A percentile compares a stretch with the other conserved stretches of the same genome.
phyloP scores from a whole-genome alignment of 2,888 invertebrate species.

The Aspidiotus destructor region DNA sequence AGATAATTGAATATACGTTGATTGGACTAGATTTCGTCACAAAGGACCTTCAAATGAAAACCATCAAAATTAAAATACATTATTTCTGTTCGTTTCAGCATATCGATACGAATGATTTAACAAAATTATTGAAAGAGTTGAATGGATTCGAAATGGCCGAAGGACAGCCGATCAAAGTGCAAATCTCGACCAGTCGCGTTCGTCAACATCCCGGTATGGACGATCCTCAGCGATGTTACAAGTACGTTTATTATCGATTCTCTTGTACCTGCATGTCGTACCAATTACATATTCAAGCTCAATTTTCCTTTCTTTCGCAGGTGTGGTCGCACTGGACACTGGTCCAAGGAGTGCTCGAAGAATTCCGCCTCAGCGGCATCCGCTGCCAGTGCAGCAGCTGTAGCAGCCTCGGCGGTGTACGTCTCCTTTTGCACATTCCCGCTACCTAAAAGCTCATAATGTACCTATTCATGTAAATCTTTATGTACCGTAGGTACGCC shows the following conservation, averaged over 20 bases:
- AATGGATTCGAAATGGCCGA: constrained; percentile 78
- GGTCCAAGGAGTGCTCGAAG: constrained; percentile 92
- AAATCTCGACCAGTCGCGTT: constrained; percentile 85
- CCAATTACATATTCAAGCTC: not conserved
- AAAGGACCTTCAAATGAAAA: too few relatives aligned
- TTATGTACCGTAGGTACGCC: constrained; percentile 10
- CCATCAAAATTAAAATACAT: not conserved
- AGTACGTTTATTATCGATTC: constrained; percentile 36
- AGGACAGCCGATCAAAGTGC: constrained; percentile 83
- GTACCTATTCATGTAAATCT: not conserved
- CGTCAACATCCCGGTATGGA: constrained; percentile 94
- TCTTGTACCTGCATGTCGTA: constrained; percentile 10
- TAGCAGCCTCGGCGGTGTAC: constrained; percentile 42
- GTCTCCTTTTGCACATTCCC: not conserved
- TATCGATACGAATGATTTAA: constrained; percentile 80
- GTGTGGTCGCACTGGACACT: constrained; percentile 89
- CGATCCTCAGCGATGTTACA: constrained; percentile 90
- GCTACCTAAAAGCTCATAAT: not conserved
- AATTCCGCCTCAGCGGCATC: constrained; percentile 42
- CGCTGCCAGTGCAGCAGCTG: constrained; percentile 34
- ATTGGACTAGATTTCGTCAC: too few relatives aligned
- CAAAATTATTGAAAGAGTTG: constrained; percentile 81
- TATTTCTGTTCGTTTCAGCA: constrained; percentile 46
- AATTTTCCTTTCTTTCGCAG: constrained; percentile 41
- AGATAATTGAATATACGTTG: too few relatives aligned